These are phyloP conservation scores for Meloidogyne exigua DNA, from an alignment of 1,140 invertebrate species.

Conservation along the genomic window DNA sequence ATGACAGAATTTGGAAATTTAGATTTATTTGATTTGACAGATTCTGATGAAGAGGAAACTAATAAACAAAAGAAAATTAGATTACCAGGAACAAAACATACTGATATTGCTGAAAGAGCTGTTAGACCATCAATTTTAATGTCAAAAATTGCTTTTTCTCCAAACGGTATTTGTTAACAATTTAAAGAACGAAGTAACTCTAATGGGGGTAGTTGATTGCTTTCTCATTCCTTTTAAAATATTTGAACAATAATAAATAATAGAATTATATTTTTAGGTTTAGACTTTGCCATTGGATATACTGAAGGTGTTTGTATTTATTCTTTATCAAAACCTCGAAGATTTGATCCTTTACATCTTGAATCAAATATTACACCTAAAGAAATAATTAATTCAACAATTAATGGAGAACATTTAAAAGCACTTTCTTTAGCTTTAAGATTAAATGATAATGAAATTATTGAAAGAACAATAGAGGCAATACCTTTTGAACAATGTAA, in stretches of 20 bases:
- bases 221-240: too few species aligned
- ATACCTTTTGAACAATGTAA: conserved; percentile 41
- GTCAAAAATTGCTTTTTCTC: conserved; percentile 38
- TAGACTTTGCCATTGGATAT: conserved; percentile 46
- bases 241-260: too few species aligned
- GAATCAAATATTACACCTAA: conserved; percentile 32
- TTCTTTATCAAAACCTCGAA: conserved; percentile 34
- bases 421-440: conserved; percentile 40
- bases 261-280: conserved; percentile 23
- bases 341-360: conserved; percentile 45
- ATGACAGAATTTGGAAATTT: conserved; percentile 49
- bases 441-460: conserved; percentile 40
- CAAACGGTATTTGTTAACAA: conserved; percentile 32
- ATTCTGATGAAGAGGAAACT: conserved; percentile 39
- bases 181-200: too few species aligned
- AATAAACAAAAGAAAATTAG: conserved; percentile 24
- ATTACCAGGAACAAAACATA: conserved; percentile 39
- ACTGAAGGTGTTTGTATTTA: conserved; percentile 49
- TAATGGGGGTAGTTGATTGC: too few species aligned
- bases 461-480: conserved; percentile 28
- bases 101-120: conserved; percentile 42
- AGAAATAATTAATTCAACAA: conserved; percentile 24
- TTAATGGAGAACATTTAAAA: conserved; percentile 35
- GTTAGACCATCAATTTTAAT: conserved; percentile 33
- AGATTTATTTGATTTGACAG: conserved; percentile 38